Percentiles rank a stretch among this genome's conserved stretches.
These are phyloP conservation scores for Agapornis canus DNA, from an alignment of 2,797 vertebrate genomes.

Conservation along the genomic window DNA sequence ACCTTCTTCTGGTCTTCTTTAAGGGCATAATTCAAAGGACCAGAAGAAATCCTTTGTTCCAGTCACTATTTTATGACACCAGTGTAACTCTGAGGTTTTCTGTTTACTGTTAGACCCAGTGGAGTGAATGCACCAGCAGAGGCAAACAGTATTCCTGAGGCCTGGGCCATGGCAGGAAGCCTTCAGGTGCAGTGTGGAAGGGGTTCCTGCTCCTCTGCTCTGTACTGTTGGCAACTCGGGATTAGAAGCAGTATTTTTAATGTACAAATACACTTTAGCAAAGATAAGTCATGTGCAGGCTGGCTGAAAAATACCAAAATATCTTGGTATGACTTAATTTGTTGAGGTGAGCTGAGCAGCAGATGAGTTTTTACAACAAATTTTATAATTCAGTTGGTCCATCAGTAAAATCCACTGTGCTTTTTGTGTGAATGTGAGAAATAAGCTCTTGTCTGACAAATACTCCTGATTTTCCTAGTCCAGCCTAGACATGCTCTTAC, in stretches of 20 bases:
- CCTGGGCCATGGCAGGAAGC: background rate
- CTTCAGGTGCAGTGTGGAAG: background rate
- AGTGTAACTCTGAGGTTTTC: background rate
- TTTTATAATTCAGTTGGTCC: background rate
- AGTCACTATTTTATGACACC: background rate
- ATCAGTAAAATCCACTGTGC: rapidly evolving
- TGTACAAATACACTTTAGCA: background rate
- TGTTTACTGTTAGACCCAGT: background rate
- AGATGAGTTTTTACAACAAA: background rate
- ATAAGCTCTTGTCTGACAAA: background rate
- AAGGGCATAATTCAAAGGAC: background rate
- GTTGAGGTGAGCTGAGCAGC: background rate
- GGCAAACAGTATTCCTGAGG: background rate
- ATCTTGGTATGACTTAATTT: background rate
- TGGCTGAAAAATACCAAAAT: background rate
- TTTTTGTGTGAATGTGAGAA: background rate
- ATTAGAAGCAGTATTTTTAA: background rate
- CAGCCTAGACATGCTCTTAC: background rate
- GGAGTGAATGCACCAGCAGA: background rate
- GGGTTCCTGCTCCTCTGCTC: background rate
- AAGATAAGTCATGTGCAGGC: background rate
- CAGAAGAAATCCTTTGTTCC: background rate
- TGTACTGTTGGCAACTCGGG: no score
- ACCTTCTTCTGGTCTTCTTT: background rate
- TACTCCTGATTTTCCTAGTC: background rate